Conservation (phyloP, 2,797 vertebrate species). For the Galagoides demidoff region DNA sequence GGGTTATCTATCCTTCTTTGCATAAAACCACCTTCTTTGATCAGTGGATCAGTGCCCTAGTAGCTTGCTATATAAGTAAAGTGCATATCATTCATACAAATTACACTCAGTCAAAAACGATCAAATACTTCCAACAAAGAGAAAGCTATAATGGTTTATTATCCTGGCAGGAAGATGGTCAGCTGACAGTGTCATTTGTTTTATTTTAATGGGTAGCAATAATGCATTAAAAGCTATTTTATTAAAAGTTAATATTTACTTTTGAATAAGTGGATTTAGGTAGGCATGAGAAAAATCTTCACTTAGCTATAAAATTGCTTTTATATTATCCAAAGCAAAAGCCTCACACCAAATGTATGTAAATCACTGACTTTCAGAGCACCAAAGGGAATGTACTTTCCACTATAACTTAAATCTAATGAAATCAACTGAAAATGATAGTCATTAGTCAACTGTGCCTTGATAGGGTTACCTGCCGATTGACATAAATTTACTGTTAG, state of each 20-base stretch:
- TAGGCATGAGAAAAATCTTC: conserved; percentile 65
- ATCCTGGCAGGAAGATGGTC: conserved; percentile 37
- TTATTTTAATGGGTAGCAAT: conserved; percentile 63
- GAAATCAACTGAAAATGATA: conserved; percentile 87
- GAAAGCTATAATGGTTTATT: neutral
- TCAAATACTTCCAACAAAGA: conserved; percentile 14
- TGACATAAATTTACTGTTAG: conserved; percentile 84
- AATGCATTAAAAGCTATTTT: conserved; percentile 67
- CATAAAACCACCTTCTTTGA: neutral
- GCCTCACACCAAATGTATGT: conserved; percentile 77
- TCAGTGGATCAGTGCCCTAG: neutral
- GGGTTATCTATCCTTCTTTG: neutral
- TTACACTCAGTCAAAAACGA: neutral
- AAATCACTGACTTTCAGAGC: conserved; percentile 84
- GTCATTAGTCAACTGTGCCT: conserved; percentile 85
- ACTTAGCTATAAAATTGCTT: conserved; percentile 79
- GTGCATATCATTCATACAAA: neutral
- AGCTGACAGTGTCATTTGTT: conserved; percentile 57
- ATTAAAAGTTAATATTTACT: conserved; percentile 82
- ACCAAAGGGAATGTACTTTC: conserved; percentile 80
- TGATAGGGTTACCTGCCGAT: conserved; percentile 82
- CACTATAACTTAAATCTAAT: conserved; percentile 87
- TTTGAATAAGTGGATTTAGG: conserved; percentile 79
- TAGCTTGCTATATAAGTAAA: neutral
- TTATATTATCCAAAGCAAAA: conserved; percentile 82